Percentiles rank a stretch among this genome's conserved stretches.
These are phyloP conservation scores for Pangasianodon hypophthalmus DNA, from an alignment of 2,113 vertebrate species.

Conservation along the genomic window DNA sequence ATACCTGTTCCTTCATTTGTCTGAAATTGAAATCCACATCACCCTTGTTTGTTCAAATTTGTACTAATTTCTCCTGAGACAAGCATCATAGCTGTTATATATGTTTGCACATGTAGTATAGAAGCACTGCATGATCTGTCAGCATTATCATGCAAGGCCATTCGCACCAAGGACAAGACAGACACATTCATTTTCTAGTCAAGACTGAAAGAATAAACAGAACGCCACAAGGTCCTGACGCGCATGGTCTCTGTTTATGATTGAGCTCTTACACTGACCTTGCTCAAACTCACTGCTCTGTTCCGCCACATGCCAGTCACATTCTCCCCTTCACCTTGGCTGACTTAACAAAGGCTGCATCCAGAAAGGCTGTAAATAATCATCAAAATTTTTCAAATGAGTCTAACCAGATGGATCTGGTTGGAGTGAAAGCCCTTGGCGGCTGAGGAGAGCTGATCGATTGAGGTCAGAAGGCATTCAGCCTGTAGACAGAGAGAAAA, in stretches of 20 bases:
- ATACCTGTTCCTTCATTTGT: neutral
- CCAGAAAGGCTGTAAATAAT: constrained; percentile 26
- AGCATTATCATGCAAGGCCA: neutral
- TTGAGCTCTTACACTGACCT: neutral
- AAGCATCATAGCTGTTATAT: neutral
- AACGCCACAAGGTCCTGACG: neutral
- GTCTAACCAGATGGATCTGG: neutral
- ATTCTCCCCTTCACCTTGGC: neutral
- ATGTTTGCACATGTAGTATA: neutral
- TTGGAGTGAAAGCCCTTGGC: neutral
- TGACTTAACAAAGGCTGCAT: too few relatives aligned
- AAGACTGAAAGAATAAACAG: neutral
- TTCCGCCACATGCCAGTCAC: neutral
- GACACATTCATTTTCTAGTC: neutral
- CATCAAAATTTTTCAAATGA: neutral
- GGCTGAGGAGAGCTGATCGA: neutral
- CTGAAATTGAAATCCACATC: neutral
- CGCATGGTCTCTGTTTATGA: neutral
- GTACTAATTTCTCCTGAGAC: neutral
- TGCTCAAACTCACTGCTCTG: neutral
- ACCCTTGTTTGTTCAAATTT: neutral
- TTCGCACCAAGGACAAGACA: neutral
- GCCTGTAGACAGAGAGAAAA: neutral
- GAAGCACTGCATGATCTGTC: neutral
- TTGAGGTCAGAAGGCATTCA: neutral